A percentile compares a stretch with the other conserved stretches of the same genome.
These are phyloP conservation scores for Andrena camellia DNA, from an alignment of 2,888 invertebrate genomes.

Conservation along the genomic window DNA sequence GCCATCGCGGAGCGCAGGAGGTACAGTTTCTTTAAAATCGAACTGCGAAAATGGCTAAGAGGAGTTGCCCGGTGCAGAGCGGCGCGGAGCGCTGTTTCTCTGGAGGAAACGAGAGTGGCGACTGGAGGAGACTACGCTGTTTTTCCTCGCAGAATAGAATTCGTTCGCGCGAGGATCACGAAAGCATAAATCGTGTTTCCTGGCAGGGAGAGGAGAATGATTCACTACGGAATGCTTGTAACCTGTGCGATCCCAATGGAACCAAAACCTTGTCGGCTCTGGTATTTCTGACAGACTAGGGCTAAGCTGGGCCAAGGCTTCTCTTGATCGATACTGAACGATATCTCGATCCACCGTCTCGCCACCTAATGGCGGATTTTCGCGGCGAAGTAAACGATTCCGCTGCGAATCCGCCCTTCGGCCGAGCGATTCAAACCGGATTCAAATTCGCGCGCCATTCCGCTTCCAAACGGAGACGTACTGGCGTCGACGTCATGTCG, in stretches of 20 bases:
- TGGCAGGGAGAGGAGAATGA: background rate
- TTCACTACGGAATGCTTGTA: constrained; percentile 15
- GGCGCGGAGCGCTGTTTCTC: background rate
- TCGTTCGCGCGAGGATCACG: constrained; percentile 12
- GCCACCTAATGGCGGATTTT: too few species aligned
- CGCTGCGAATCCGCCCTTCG: too few species aligned
- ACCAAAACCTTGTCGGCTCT: constrained; percentile 29
- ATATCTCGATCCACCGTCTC: constrained; percentile 61
- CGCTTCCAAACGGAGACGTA: too few species aligned
- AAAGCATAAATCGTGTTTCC: constrained; percentile 39
- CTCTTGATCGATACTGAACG: constrained; percentile 67
- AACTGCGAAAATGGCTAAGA: constrained; percentile 57
- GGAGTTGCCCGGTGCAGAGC: constrained; percentile 18
- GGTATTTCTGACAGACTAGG: constrained; percentile 44
- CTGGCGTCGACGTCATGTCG: too few species aligned
- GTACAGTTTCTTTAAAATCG: constrained; percentile 57
- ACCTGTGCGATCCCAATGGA: constrained; percentile 17
- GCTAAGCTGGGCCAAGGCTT: constrained; percentile 12
- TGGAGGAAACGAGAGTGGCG: background rate
- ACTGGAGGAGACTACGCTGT: too few species aligned
- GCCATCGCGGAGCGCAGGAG: constrained; percentile 78
- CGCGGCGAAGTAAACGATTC: too few species aligned
- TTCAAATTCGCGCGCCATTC: too few species aligned
- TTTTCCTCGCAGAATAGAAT: background rate
- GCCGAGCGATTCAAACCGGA: too few species aligned